Evolutionary conservation across 2,888 invertebrate genomes (phyloP).

Genomic region (Zootermopsis nevadensis): DNA sequence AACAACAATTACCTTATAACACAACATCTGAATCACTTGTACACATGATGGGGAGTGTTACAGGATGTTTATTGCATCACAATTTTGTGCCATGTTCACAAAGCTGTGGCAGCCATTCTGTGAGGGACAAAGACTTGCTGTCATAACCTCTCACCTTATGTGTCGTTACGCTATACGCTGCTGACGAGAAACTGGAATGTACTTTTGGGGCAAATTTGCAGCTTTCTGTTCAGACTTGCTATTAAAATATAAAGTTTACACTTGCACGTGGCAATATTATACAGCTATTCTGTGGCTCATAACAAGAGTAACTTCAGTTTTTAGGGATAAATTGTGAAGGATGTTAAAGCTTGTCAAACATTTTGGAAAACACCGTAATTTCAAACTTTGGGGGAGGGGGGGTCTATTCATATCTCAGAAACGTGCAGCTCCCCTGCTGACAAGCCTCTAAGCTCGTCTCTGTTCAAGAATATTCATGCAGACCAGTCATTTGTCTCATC

Average conservation of each 20-base stretch:
- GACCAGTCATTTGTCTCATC: no score
- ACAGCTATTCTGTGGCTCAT: background rate
- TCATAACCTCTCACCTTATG: background rate
- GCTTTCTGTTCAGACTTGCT: background rate
- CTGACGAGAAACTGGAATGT: background rate
- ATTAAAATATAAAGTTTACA: background rate
- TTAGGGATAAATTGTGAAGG: no score
- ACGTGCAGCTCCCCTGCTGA: background rate
- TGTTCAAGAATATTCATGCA: no score
- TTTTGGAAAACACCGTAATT: no score
- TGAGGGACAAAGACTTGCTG: background rate
- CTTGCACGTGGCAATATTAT: background rate
- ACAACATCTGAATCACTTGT: background rate
- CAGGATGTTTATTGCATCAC: slow-evolving; percentile 4
- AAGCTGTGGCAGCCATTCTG: background rate
- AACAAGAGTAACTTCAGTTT: no score
- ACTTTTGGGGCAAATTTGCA: background rate
- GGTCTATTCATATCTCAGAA: background rate
- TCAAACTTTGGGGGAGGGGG: no score
- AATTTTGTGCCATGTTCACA: slow-evolving; percentile 5
- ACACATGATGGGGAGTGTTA: slow-evolving; percentile 14
- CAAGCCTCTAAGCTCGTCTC: no score
- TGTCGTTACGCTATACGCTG: background rate
- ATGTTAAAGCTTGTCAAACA: no score
- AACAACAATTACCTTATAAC: slow-evolving; percentile 7